Base-by-base conservation (phyloP, 1,140 invertebrate genomes). In the Neotoxoptera formosana region DNA sequence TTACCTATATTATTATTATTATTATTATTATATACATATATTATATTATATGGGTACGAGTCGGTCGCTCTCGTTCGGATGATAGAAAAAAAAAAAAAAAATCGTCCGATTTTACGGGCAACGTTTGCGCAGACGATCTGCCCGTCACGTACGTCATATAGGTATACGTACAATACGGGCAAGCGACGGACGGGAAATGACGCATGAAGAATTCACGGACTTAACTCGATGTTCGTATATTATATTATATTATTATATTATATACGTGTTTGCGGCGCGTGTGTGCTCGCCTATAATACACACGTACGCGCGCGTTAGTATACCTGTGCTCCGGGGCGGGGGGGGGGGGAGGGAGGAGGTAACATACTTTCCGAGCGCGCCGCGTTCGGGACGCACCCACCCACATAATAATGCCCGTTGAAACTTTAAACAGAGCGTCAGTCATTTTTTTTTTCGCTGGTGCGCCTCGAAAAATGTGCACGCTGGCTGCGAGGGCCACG, bases 371-470 rank as follows among this genome's bases (percentile, higher is more conserved):
- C 14, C 30, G 7, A 7, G 87, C 87, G 87, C 34, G 30, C 47
- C 34, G 45, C n/a, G 9, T 51, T 23, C 47, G 47, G 23, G 25
- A 34, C n/a, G 83, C 41, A 41, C 41, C 41, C 41, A 4, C 41
- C 41, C n/a, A n/a, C n/a, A n/a, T n/a, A n/a, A n/a, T 89, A 89
- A 89, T 89, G 48, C n/a, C 21, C n/a, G 48, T 53, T 91, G 90
- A 91, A 91, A 91, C 67, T 91, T 91, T 91, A 91, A 91, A 91
- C 90, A n/a, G 41, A 81, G 14, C 67, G 90, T 91, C 51, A 47
- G n/a, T 91, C 67, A 81, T 91, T 91, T 91, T 91, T 91, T 60
- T 53, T 60, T 53, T 53, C 23, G 8, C 60, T 9, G 17, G 6
- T 48, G 30, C 30, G 25, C 8, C 56, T 3, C 23, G 60, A 91